phyloP scores from a whole-genome alignment of 1,140 invertebrate genomes.

The Macrobrachium rosenbergii region DNA sequence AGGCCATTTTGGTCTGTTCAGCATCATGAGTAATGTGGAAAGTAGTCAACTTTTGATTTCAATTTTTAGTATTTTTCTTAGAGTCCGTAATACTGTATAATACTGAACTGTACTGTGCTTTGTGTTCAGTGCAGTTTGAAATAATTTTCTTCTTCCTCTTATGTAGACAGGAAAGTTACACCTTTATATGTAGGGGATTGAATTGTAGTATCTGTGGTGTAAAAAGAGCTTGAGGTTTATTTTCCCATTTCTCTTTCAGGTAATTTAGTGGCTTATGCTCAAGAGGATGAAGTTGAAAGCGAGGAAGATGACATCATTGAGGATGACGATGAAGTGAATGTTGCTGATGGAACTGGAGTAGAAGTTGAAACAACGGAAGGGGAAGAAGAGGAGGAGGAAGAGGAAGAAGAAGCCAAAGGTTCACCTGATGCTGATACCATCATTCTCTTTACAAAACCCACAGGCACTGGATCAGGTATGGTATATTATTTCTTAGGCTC shows the following conservation, averaged over 20 bases:
- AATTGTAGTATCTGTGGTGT: too few species aligned
- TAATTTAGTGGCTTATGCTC: constrained; percentile 43
- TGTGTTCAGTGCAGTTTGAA: too few species aligned
- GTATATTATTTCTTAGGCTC: not conserved
- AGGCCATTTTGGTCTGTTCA: too few species aligned
- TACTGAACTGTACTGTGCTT: too few species aligned
- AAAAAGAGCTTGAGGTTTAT: too few species aligned
- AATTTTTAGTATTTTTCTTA: too few species aligned
- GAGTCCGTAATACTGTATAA: too few species aligned
- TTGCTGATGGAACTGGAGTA: constrained; percentile 56
- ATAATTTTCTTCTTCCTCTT: too few species aligned
- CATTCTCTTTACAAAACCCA: constrained; percentile 92
- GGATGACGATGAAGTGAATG: constrained; percentile 56
- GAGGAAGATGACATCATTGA: constrained; percentile 64
- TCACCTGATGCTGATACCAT: constrained; percentile 93
- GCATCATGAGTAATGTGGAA: too few species aligned
- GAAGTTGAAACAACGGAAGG: constrained; percentile 67
- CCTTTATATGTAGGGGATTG: too few species aligned
- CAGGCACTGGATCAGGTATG: constrained; percentile 70
- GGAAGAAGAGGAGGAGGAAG: constrained; percentile 74
- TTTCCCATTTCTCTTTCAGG: constrained; percentile 29
- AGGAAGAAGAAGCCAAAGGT: constrained; percentile 77
- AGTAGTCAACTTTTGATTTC: too few species aligned
- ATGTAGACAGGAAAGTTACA: too few species aligned
- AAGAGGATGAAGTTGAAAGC: constrained; percentile 65